Evolutionary conservation across 2,797 vertebrate species (phyloP).

Genomic region (Spizella passerina): DNA sequence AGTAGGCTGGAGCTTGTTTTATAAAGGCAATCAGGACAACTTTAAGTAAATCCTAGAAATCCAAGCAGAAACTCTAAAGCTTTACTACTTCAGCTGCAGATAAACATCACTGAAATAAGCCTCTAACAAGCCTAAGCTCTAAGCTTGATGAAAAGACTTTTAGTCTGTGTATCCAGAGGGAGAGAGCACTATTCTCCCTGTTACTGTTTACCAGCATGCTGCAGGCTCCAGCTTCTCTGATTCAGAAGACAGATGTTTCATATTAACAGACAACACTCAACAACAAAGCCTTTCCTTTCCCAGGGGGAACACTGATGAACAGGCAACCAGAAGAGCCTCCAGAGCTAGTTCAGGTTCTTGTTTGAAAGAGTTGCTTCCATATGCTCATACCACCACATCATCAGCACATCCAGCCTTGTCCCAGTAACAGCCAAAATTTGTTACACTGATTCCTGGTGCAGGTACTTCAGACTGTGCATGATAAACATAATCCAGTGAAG

Average conservation of each 20-base stretch:
- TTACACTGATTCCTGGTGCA: not conserved
- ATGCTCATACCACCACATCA: not conserved
- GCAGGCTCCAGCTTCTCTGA: not conserved
- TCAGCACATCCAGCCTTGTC: not conserved
- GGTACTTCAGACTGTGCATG: not conserved
- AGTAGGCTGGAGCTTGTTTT: not conserved
- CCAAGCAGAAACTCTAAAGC: not conserved
- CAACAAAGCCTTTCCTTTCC: not conserved
- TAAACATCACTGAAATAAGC: not conserved
- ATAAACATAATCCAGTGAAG: not conserved
- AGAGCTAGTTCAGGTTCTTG: not conserved
- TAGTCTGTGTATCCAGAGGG: not conserved
- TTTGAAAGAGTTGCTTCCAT: not conserved
- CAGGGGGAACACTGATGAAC: not conserved
- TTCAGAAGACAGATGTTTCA: not conserved
- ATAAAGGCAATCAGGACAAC: not conserved
- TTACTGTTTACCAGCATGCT: not conserved
- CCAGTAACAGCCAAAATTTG: not conserved
- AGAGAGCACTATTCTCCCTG: not conserved
- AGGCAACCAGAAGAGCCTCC: not conserved
- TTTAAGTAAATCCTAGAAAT: not conserved
- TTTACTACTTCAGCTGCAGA: not conserved
- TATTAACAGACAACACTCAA: not conserved
- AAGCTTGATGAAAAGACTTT: not conserved
- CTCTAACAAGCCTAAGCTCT: not conserved